Evolutionary conservation across 2,888 invertebrate species (phyloP).

Genomic region (Auanema freiburgensis): DNA sequence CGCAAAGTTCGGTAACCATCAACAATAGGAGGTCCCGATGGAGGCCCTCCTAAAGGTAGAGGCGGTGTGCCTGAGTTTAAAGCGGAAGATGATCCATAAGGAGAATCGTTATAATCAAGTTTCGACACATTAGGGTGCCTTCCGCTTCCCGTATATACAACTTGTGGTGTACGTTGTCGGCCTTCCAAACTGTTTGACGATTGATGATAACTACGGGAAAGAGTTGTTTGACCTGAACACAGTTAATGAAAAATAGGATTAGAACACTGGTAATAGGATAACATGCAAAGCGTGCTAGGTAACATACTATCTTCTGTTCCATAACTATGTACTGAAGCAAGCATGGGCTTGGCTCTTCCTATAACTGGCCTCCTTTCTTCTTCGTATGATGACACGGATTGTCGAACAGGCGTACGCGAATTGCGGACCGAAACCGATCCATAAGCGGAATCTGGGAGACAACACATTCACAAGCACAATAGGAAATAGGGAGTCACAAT

Average conservation of each 20-base stretch:
- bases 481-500: conserved; percentile 10
- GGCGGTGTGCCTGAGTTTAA: conserved; percentile 50
- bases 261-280: conserved; percentile 5
- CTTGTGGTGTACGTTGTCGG: conserved; percentile 59
- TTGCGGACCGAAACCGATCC: conserved; percentile 25
- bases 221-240: conserved; percentile 55
- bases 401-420: conserved; percentile 24
- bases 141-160: conserved; percentile 62
- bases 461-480: not conserved
- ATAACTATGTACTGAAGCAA: conserved; percentile 7
- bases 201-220: conserved; percentile 59
- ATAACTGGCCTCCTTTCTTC: conserved; percentile 11
- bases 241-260: conserved; percentile 3
- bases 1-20: conserved; percentile 54
- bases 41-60: conserved; percentile 38
- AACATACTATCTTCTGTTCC: conserved; percentile 18
- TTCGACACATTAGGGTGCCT: conserved; percentile 45
- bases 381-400: conserved; percentile 21
- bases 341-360: conserved; percentile 11
- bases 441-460: conserved; percentile 29
- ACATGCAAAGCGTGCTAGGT: no score
- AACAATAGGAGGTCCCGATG: conserved; percentile 38
- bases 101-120: conserved; percentile 49
- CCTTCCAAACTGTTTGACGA: conserved; percentile 59
- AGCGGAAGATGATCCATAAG: conserved; percentile 52